Evolutionary conservation across 2,888 invertebrate genomes (phyloP).

Genomic region (Nysson spinosus): DNA sequence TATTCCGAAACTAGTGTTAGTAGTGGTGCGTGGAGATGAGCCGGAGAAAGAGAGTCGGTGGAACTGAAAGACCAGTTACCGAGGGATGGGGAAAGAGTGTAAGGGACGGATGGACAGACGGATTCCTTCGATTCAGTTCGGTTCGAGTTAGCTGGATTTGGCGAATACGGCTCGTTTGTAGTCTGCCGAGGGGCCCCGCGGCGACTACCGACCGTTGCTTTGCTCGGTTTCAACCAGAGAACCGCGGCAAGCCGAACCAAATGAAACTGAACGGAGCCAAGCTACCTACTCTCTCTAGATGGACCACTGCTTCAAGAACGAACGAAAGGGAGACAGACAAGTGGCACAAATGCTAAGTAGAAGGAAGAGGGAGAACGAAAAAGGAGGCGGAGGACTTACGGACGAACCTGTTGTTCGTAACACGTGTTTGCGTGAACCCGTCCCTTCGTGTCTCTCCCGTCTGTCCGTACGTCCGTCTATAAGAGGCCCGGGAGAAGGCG

Average conservation of each 20-base stretch:
- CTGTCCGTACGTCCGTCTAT: slow-evolving; percentile 56
- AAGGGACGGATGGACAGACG: slow-evolving; percentile 39
- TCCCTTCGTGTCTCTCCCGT: slow-evolving; percentile 60
- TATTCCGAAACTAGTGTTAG: too few relatives aligned
- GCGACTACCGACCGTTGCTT: slow-evolving; percentile 34
- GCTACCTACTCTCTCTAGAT: slow-evolving; percentile 57
- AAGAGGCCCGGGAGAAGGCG: slow-evolving; percentile 67
- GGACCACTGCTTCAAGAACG: slow-evolving; percentile 26
- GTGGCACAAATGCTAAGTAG: slow-evolving; percentile 20
- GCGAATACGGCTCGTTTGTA: slow-evolving; percentile 74
- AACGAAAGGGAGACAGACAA: slow-evolving; percentile 26
- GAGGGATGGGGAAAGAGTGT: slow-evolving; percentile 6
- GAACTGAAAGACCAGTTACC: slow-evolving; percentile 16
- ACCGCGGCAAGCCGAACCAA: slow-evolving; percentile 34
- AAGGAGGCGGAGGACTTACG: slow-evolving; percentile 46
- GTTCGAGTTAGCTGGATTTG: slow-evolving; percentile 73
- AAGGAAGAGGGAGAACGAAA: slow-evolving; percentile 13
- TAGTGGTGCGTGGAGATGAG: slow-evolving; percentile 1
- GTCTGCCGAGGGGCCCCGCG: slow-evolving; percentile 61
- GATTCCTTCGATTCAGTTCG: slow-evolving; percentile 72
- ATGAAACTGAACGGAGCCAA: slow-evolving; percentile 45
- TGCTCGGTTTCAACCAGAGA: slow-evolving; percentile 29
- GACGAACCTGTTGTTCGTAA: slow-evolving; percentile 72
- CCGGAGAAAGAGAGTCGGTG: slow-evolving; percentile 8
- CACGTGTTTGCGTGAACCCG: slow-evolving; percentile 75